Evolutionary conservation across 1,140 invertebrate genomes (phyloP).

Genomic region (Drosophila sp.): DNA sequence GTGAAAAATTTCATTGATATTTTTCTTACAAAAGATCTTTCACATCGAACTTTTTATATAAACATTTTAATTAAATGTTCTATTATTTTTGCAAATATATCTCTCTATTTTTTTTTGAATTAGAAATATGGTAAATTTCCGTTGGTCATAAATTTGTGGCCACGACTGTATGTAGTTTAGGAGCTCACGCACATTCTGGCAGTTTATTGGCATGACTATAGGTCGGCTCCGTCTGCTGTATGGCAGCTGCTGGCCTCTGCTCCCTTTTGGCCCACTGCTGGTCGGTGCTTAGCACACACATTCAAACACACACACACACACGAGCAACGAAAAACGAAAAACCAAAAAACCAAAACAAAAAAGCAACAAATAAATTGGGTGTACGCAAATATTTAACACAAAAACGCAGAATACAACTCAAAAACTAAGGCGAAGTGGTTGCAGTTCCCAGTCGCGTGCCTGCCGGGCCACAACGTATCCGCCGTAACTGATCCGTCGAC

Average conservation of each 20-base stretch:
- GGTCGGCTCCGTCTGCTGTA: constrained; percentile 38
- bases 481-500: constrained; percentile 37
- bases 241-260: constrained; percentile 6
- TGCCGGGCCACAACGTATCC: constrained; percentile 67
- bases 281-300: not conserved
- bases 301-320: constrained; percentile 16
- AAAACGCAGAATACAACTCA: constrained; percentile 61
- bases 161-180: constrained; percentile 53
- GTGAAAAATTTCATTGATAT: not conserved
- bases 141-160: not conserved
- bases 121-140: not conserved
- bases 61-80: too few species aligned
- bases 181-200: constrained; percentile 66
- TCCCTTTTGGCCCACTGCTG: constrained; percentile 3
- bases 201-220: constrained; percentile 69
- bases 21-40: not conserved
- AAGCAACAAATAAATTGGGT: constrained; percentile 68
- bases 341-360: constrained; percentile 13
- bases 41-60: not conserved
- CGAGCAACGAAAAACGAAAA: not conserved
- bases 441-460: constrained; percentile 77
- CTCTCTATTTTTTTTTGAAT: too few species aligned
- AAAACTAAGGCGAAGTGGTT: constrained; percentile 66
- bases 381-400: constrained; percentile 78
- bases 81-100: too few species aligned